Percentiles rank a stretch among this genome's conserved stretches.
These are phyloP conservation scores for Myrmophylax atrothorax DNA, from an alignment of 2,113 vertebrate species.

Conservation along the genomic window DNA sequence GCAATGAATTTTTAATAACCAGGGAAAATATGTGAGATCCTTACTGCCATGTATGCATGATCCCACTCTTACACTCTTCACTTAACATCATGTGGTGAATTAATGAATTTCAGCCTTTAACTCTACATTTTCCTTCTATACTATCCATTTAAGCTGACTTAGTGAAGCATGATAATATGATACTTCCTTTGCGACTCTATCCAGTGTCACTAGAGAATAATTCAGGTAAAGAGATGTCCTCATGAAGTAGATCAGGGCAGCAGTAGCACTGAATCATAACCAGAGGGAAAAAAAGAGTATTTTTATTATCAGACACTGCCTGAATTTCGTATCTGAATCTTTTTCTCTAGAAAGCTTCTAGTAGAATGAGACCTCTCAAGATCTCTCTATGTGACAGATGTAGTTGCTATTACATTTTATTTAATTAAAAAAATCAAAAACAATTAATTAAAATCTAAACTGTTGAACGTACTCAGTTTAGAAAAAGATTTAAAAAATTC, in stretches of 20 bases:
- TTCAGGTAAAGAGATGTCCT: not conserved
- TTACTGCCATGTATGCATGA: not conserved
- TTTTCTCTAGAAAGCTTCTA: not conserved
- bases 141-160: not conserved
- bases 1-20: conserved; percentile 3
- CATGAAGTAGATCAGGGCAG: not conserved
- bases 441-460: not conserved
- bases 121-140: not conserved
- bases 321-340: not conserved
- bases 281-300: not conserved
- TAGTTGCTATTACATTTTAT: not conserved
- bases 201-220: not conserved
- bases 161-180: not conserved
- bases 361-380: not conserved
- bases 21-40: not conserved
- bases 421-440: not conserved
- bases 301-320: not conserved
- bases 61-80: not conserved
- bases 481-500: not conserved
- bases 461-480: not conserved
- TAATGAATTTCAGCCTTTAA: not conserved
- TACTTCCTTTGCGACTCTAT: not conserved
- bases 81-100: not conserved
- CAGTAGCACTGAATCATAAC: not conserved
- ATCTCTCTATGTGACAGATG: not conserved